Evolutionary conservation across 2,797 vertebrate species (phyloP).

Genomic region (Pogonophryne albipinna): DNA sequence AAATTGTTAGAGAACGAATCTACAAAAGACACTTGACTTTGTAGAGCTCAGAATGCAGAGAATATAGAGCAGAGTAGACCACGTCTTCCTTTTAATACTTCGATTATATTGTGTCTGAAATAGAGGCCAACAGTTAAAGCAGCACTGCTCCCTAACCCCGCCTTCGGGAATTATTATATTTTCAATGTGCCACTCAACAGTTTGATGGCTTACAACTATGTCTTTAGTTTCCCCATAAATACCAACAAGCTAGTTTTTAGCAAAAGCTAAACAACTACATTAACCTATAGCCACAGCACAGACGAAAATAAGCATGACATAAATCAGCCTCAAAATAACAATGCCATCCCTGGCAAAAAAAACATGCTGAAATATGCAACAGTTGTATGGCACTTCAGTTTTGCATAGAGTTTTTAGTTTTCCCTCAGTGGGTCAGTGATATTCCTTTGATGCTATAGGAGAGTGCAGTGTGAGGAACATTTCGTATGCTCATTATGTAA

Average conservation of each 20-base stretch:
- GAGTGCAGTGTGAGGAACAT: not conserved
- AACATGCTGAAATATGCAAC: too few species aligned
- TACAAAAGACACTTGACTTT: slow-evolving; percentile 9
- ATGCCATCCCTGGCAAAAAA: not conserved
- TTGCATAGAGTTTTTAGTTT: not conserved
- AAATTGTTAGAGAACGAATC: not conserved
- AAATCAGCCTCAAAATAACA: not conserved
- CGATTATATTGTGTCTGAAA: not conserved
- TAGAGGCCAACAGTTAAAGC: not conserved
- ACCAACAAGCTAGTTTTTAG: not conserved
- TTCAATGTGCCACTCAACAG: not conserved
- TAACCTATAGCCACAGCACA: too few species aligned
- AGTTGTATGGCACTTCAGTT: not conserved
- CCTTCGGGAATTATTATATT: not conserved
- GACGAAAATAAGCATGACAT: too few species aligned
- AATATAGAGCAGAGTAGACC: not conserved
- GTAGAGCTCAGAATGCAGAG: slow-evolving; percentile 1
- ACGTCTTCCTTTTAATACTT: not conserved
- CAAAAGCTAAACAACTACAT: not conserved
- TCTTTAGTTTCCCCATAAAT: not conserved
- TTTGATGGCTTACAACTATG: not conserved
- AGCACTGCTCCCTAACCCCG: not conserved
- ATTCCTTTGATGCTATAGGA: not conserved
- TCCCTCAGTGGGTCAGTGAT: not conserved
- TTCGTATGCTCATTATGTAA: not conserved